Conservation (phyloP, 1,140 invertebrate species). For the Drosophila setifemur region DNA sequence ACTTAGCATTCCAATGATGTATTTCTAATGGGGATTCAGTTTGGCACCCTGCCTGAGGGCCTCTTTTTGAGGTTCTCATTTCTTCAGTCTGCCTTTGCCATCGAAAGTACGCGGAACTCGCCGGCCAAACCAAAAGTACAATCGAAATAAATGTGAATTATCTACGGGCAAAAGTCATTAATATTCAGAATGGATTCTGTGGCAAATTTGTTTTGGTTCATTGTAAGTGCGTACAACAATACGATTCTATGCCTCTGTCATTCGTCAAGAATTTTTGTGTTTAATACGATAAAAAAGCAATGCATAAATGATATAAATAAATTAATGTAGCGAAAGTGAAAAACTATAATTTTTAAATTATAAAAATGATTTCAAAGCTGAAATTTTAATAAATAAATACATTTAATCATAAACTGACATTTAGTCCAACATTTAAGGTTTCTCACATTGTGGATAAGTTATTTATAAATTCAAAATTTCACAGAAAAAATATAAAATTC, state of each 20-base stretch:
- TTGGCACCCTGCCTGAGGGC: constrained; percentile 8
- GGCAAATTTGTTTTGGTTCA: constrained; percentile 36
- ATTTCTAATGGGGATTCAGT: constrained; percentile 52
- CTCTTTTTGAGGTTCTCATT: constrained; percentile 6
- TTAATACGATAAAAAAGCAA: neutral
- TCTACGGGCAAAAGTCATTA: constrained; percentile 11
- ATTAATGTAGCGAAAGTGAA: too few relatives aligned
- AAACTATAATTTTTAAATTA: too few relatives aligned
- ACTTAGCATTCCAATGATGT: constrained; percentile 46
- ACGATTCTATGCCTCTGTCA: too few relatives aligned
- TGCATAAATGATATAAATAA: too few relatives aligned
- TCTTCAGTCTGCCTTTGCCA: constrained; percentile 50
- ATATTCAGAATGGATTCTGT: constrained; percentile 59
- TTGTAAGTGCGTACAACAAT: constrained; percentile 70
- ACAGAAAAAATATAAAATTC: too few relatives aligned
- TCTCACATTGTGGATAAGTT: too few relatives aligned
- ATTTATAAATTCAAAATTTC: too few relatives aligned
- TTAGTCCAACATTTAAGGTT: too few relatives aligned
- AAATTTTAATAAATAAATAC: too few relatives aligned
- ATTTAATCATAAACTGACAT: too few relatives aligned
- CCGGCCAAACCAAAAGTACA: constrained; percentile 1
- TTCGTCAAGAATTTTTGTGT: neutral
- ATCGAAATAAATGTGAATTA: constrained; percentile 21
- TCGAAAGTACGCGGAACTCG: constrained; percentile 54
- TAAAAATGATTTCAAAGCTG: too few relatives aligned